Evolutionary conservation across 1,140 invertebrate genomes (phyloP).

Genomic region (Branchinecta lynchi): DNA sequence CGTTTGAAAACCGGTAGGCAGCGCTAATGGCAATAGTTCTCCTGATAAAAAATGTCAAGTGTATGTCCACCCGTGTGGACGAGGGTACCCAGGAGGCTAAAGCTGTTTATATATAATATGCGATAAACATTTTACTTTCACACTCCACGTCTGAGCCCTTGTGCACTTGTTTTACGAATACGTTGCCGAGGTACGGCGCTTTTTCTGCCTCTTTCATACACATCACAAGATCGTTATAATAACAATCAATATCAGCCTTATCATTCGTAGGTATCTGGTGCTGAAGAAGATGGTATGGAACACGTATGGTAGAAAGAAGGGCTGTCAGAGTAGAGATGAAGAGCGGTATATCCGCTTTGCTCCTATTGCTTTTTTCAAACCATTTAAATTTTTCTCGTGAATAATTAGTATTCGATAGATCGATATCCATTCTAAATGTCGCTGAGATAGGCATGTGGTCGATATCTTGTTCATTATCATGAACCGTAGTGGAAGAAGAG

Average conservation of each 20-base stretch:
- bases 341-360: not conserved
- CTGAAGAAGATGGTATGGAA: constrained; percentile 6
- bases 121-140: too few relatives aligned
- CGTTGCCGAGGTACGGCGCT: too few relatives aligned
- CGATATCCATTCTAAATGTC: constrained; percentile 1
- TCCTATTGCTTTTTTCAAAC: constrained; percentile 6
- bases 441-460: constrained; percentile 4
- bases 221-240: not conserved
- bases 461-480: constrained; percentile 3
- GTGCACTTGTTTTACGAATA: too few relatives aligned
- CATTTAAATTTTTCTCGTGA: constrained; percentile 6
- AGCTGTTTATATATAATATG: too few relatives aligned
- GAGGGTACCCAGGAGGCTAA: too few relatives aligned
- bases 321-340: not conserved
- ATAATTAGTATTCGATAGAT: not conserved
- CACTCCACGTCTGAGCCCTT: too few relatives aligned
- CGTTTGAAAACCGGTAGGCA: too few relatives aligned
- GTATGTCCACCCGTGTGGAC: too few relatives aligned
- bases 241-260: constrained; percentile 6
- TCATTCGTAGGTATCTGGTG: constrained; percentile 8
- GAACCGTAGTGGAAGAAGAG: constrained; percentile 1
- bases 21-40: too few relatives aligned
- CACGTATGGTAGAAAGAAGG: constrained; percentile 8
- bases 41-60: too few relatives aligned
- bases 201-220: too few relatives aligned